phyloP scores from a whole-genome alignment of 2,113 vertebrate species.

The Callocephalon fimbriatum region DNA sequence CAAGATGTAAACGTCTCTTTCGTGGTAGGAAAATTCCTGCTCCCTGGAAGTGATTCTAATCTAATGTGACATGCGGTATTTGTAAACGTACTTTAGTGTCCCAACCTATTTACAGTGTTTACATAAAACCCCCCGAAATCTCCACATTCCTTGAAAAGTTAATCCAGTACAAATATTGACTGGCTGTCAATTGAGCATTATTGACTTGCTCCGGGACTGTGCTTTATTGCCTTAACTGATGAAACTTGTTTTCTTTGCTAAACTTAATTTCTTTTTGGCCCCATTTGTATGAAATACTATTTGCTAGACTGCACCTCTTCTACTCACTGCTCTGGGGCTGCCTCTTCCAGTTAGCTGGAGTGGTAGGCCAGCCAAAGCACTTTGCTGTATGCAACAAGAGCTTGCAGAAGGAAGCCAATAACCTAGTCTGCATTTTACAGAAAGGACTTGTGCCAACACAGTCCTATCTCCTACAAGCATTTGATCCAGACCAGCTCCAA shows the following conservation, averaged over 20 bases:
- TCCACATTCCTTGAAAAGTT: slow-evolving; percentile 58
- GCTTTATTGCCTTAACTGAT: slow-evolving; percentile 48
- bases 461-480: not conserved
- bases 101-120: slow-evolving; percentile 78
- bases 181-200: slow-evolving; percentile 62
- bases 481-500: not conserved
- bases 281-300: not conserved
- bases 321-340: not conserved
- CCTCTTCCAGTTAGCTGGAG: not conserved
- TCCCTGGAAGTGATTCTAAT: slow-evolving; percentile 75
- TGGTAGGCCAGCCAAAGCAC: not conserved
- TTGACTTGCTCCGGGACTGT: slow-evolving; percentile 35
- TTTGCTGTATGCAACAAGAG: not conserved
- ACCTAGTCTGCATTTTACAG: not conserved
- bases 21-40: slow-evolving; percentile 61
- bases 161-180: slow-evolving; percentile 70
- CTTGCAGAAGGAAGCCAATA: not conserved
- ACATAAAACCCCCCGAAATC: slow-evolving; percentile 71
- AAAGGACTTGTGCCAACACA: not conserved
- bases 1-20: slow-evolving; percentile 73
- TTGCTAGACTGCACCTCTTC: not conserved
- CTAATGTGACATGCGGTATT: slow-evolving; percentile 75
- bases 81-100: slow-evolving; percentile 73
- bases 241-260: slow-evolving; percentile 52
- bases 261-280: slow-evolving; percentile 42